Conservation (phyloP, 2,797 vertebrate species). For the Eutrigla gurnardus region DNA sequence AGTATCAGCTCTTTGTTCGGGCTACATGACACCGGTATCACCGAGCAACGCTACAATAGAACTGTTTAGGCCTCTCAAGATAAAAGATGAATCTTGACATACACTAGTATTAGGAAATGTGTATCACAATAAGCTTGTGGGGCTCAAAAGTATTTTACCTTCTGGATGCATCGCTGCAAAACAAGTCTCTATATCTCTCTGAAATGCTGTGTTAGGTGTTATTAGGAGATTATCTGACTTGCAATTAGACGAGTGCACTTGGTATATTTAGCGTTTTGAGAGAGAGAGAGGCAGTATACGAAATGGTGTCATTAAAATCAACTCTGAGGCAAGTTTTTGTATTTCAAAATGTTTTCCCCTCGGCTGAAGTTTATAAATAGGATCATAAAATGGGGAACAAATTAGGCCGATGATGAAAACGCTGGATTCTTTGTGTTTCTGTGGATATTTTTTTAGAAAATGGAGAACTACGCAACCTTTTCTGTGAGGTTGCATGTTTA, state of each 20-base stretch:
- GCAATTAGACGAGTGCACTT: too few species aligned
- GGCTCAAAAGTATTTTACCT: too few species aligned
- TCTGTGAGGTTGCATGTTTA: constrained; percentile 2
- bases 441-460: background rate
- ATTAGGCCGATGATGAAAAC: constrained; percentile 1
- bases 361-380: constrained; percentile 17
- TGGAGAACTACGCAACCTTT: constrained; percentile 1
- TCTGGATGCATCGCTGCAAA: too few species aligned
- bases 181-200: too few species aligned
- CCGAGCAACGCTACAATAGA: constrained; percentile 42
- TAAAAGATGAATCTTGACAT: too few species aligned
- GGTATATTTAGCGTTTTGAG: too few species aligned
- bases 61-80: too few species aligned
- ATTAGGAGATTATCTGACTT: too few species aligned
- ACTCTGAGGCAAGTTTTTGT: constrained; percentile 22
- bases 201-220: too few species aligned
- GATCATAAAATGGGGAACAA: constrained; percentile 30
- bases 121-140: too few species aligned
- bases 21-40: constrained; percentile 62
- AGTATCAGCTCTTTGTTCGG: constrained; percentile 73
- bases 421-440: background rate
- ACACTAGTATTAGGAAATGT: too few species aligned
- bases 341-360: constrained; percentile 12
- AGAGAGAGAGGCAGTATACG: constrained; percentile 7
- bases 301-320: constrained; percentile 30